Evolutionary conservation across 2,113 vertebrate genomes (phyloP), one percentile per base, ranked within the genome.

Genomic region (Conger conger): DNA sequence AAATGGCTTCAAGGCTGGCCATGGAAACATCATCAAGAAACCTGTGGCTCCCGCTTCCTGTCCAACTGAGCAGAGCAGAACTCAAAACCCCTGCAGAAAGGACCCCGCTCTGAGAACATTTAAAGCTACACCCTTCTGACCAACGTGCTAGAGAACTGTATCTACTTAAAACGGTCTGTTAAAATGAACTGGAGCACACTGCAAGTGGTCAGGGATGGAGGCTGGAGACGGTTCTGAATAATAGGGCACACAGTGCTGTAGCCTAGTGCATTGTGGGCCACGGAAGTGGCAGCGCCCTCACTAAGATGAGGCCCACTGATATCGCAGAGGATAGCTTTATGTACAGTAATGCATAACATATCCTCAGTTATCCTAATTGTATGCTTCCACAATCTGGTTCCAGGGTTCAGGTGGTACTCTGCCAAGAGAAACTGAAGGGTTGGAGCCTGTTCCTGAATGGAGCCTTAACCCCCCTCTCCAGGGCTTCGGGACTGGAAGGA

Each of bases 401-500:
- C 38, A 54, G 84, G 89, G 54, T 86, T 77, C 77, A 79, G 77
- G 87, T 80, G 63, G 76, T 45, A 81, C 85, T 82, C 76, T 87
- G 92, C 93, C 94, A 93, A 94, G 86, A 86, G 88, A 93, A 93
- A 91, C 87, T 87, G 80, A 86, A 83, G 83, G 91, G 88, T 88
- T 82, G 86, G 23, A 63, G 78, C 84, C 88, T 85, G 80, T 81
- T 90, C 88, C 84, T 89, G 87, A 86, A 87, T 90, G 83, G 78
- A 82, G 77, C 63, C 89, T 27, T 20, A 0, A 35, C 78, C 42
- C 78, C 78, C 78, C 78, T 27, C 30, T 18, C 30, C 17, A n/a
- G 40, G 27, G 11, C 79, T 27, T 30, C 40, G 8, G 42, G 45
- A 20, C 27, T 33, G 40, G n/a, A 53, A 42, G n/a, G 35, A 30